Evolutionary conservation across 2,888 invertebrate species (phyloP), one percentile per base, ranked within the genome.

Genomic region (Aromia moschata): DNA sequence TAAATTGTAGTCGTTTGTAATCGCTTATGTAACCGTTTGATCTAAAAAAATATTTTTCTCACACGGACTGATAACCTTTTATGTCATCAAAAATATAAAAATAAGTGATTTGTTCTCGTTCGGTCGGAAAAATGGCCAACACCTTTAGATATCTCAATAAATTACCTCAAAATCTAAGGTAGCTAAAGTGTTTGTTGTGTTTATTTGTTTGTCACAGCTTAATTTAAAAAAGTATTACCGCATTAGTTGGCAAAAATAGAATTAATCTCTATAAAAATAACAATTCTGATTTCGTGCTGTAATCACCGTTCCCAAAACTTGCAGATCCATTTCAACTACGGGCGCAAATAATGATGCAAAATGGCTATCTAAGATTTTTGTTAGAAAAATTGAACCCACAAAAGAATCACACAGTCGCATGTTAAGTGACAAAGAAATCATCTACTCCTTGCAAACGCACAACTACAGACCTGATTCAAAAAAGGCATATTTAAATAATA

Each of bases 331-430:
- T 30, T 76, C 77, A 43, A 78, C 82, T 43, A 79, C 79, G 62
- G 71, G 80, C 45, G 68, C 77, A 20, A 81, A 80, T 56, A 82
- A 79, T 60, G 93, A 93, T 82, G 90, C 93, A 70, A n/a, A n/a
- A n/a, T 96, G 95, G 94, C 83, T 96, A 56, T 93, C 92, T 68
- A 96, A 94, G 80, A 82, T 96, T 64, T 83, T 95, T 73, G 95
- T 96, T 38, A 86, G 95, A 62, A 93, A 91, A 79, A 94, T 96
- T 77, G 95, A 96, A 78, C 94, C 96, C 2, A 94, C 95, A 1
- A 96, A 95, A 80, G 96, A 96, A 79, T 92, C 97, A 1, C 98
- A 98, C 81, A 98, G 98, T 75, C 90, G 96, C 65, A 93, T 97
- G 90, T 86, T 98, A 44, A 95, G 97, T 74, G 95, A 96, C 82